These are phyloP conservation scores for Atethmia centrago DNA, from an alignment of 2,888 invertebrate species.

Conservation along the genomic window DNA sequence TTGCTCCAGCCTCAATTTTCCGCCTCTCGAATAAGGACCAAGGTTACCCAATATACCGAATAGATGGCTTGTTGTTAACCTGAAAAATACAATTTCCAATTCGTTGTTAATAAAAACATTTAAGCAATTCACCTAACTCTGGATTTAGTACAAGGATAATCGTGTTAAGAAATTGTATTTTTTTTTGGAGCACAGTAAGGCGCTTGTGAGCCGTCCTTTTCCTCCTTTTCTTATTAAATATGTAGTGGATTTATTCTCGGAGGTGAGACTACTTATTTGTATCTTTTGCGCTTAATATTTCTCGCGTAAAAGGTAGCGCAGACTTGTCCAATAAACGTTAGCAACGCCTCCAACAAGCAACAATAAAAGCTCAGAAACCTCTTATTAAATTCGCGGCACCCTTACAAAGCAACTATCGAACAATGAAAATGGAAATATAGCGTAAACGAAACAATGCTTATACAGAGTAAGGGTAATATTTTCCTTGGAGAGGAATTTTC, in stretches of 20 bases:
- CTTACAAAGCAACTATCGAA: slow-evolving; percentile 74
- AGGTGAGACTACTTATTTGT: slow-evolving; percentile 37
- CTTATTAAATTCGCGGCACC: slow-evolving; percentile 74
- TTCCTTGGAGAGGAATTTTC: slow-evolving; percentile 84
- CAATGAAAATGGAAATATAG: slow-evolving; percentile 76
- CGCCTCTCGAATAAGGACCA: slow-evolving; percentile 68
- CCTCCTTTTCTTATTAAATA: slow-evolving; percentile 32
- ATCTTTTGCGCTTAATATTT: slow-evolving; percentile 58
- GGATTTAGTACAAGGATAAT: slow-evolving; percentile 34
- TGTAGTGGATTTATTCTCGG: slow-evolving; percentile 28
- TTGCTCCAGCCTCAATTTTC: slow-evolving; percentile 73
- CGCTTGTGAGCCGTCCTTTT: slow-evolving; percentile 25
- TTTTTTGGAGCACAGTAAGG: slow-evolving; percentile 31
- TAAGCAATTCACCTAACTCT: slow-evolving; percentile 32
- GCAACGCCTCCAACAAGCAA: slow-evolving; percentile 64
- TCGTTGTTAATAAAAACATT: slow-evolving; percentile 57
- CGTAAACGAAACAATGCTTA: slow-evolving; percentile 76
- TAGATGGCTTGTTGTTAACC: slow-evolving; percentile 53
- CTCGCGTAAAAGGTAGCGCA: slow-evolving; percentile 54
- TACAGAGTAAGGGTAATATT: slow-evolving; percentile 79
- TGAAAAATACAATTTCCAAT: slow-evolving; percentile 59
- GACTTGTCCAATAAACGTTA: slow-evolving; percentile 63
- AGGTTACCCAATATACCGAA: slow-evolving; percentile 68
- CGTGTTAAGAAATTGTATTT: slow-evolving; percentile 25
- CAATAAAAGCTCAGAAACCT: slow-evolving; percentile 68